phyloP scores from a whole-genome alignment of 2,888 invertebrate species.

The Pandemis cinnamomeana region DNA sequence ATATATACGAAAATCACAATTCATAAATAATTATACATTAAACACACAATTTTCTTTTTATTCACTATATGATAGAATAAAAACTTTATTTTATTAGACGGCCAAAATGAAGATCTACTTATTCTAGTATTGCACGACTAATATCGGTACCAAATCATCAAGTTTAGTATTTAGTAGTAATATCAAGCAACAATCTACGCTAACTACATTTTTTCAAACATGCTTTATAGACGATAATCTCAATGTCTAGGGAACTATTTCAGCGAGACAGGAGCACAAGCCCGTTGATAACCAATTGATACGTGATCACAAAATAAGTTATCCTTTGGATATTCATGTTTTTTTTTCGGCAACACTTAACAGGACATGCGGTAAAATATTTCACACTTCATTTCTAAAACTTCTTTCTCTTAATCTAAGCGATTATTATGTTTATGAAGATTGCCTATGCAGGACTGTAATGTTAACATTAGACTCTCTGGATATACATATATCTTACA shows the following conservation, averaged over 20 bases:
- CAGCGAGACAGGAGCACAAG: neutral
- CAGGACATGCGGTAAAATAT: neutral
- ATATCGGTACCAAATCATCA: neutral
- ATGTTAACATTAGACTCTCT: neutral
- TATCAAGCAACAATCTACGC: neutral
- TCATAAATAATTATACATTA: neutral
- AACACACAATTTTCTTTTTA: neutral
- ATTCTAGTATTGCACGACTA: slow-evolving; percentile 19
- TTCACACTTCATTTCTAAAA: neutral
- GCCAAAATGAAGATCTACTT: neutral
- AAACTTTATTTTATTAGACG: neutral
- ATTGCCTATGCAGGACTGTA: neutral
- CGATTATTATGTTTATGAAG: neutral
- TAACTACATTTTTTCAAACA: neutral
- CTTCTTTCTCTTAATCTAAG: neutral
- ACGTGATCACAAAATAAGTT: neutral
- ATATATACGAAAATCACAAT: neutral
- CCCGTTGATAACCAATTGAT: neutral
- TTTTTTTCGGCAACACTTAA: neutral
- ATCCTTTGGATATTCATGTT: neutral
- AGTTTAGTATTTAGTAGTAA: neutral
- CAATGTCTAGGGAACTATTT: neutral
- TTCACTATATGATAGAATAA: neutral
- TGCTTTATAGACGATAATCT: neutral
- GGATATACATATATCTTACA: neutral